A percentile compares a stretch with the other conserved stretches of the same genome.
Evolutionary conservation across 2,113 vertebrate species (phyloP).

Genomic region (Pithys albifrons): DNA sequence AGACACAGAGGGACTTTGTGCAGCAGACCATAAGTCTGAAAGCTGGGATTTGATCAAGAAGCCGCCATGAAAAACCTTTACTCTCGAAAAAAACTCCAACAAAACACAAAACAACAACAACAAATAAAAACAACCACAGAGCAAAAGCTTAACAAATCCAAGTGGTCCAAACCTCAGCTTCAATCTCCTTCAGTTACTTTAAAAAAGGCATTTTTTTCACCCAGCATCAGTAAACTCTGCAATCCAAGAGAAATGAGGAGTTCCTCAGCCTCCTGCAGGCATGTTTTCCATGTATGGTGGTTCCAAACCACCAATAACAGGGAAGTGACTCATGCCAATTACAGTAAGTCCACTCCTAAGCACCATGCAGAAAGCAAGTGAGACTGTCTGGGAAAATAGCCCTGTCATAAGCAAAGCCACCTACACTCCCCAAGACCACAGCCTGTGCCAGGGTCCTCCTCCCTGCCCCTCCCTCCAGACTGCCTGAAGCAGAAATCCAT

Average conservation of each 20-base stretch:
- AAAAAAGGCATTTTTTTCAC: background rate
- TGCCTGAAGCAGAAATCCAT: background rate
- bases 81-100: background rate
- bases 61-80: background rate
- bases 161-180: background rate
- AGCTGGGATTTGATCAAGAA: background rate
- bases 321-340: conserved; percentile 55
- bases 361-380: background rate
- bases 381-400: conserved; percentile 23
- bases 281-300: accelerated
- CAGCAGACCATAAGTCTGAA: background rate
- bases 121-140: background rate
- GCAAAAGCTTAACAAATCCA: background rate
- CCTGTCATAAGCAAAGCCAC: background rate
- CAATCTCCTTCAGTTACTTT: background rate
- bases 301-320: conserved; percentile 18
- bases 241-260: background rate
- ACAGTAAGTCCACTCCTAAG: conserved; percentile 27
- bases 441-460: background rate
- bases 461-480: background rate
- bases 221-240: background rate
- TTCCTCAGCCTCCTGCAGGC: background rate
- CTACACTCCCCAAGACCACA: background rate
- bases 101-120: background rate
- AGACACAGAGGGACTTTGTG: background rate